Base-by-base conservation (phyloP, 2,113 vertebrate genomes). In the Elanus axillaris region DNA sequence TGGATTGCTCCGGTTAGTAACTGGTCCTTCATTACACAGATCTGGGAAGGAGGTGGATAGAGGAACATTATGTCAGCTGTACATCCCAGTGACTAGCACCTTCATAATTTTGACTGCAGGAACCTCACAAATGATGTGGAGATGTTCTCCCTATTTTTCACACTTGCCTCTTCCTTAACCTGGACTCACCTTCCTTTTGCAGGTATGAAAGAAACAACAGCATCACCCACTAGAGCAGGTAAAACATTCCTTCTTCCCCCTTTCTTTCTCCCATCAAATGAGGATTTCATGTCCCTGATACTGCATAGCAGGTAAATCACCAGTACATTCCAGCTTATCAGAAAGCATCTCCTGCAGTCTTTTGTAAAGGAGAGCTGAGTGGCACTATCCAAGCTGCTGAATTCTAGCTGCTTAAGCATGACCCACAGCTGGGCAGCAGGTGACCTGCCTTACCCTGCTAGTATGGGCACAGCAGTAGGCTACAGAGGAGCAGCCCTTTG, bases 1-100 rank as follows among this genome's bases (percentile, higher is more conserved):
- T 98, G 73, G 45, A 96, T 67, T 98, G 98, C 78, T 96, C 98
- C 3, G 97, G 98, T 98, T 86, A 98, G 98, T 90, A 74, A 85
- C 53, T 48, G 17, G 21, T 73, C 13, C 40, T 73, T 90, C 38
- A 64, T 58, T 63, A 77, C 56, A 81, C 9, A 76, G 36, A 48
- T 47, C 36, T 63, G 26, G n/a, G 71, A 68, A 67, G 56, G 47
- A 87, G 43, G 18, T 10, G 8, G 56, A 8, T 25, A 56, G 34
- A 79, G 40, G 14, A 88, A 16, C 13, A 21, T 68, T 42, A 55
- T 31, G 23, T 48, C 21, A 68, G 31, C 11, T 68, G 21, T 48
- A 64, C 45, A 45, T 45, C 31, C 23, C 48, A 52, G 43, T 40
- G 58, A 83, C 34, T 32, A 88, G 14, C 6, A 26, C 12, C 27